Evolutionary conservation across 2,888 invertebrate genomes (phyloP), one percentile per base, ranked within the genome.

Genomic region (Mesorhabditis spiculigera): DNA sequence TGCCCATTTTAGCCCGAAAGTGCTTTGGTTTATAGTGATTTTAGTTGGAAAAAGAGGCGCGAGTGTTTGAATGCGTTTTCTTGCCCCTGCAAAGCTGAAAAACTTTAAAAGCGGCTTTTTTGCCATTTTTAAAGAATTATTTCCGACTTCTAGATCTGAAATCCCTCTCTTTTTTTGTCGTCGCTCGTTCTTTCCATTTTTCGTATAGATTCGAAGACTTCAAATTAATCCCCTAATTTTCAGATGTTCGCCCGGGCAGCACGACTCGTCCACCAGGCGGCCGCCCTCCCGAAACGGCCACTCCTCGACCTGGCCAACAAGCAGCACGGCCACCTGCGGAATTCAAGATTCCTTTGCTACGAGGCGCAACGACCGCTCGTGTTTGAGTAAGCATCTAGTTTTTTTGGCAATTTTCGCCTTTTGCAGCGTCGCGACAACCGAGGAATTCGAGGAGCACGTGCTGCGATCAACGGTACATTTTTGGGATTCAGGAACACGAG

Each of bases 381-480:
- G 8, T 50, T 50, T n/a, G n/a, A 50, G 58, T 50, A 50, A n/a
- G 58, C 58, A 50, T 50, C 58, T 13, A 13, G 10, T 10, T 50
- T 50, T 50, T 50, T 50, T 13, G 58, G 8, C 58, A 50, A 50
- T 10, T 50, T 50, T 50, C n/a, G n/a, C 58, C 58, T 50, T 50
- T 50, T 50, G 8, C n/a, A 50, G 58, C n/a, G 58, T 50, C 10
- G 8, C 58, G n/a, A 50, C 58, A n/a, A n/a, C 58, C 58, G 58
- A 50, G n/a, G 58, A 50, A n/a, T 50, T 50, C 58, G 10, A 50
- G 58, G 58, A 50, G n/a, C 58, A 50, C 8, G 58, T 50, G 58
- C n/a, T 50, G 58, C 10, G n/a, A 50, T 50, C 58, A 13, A 50
- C 10, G 8, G 58, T 50, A 50, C 8, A 3, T 50, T 50, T 50